Evolutionary conservation across 2,888 invertebrate genomes (phyloP).

Genomic region (Automeris io): DNA sequence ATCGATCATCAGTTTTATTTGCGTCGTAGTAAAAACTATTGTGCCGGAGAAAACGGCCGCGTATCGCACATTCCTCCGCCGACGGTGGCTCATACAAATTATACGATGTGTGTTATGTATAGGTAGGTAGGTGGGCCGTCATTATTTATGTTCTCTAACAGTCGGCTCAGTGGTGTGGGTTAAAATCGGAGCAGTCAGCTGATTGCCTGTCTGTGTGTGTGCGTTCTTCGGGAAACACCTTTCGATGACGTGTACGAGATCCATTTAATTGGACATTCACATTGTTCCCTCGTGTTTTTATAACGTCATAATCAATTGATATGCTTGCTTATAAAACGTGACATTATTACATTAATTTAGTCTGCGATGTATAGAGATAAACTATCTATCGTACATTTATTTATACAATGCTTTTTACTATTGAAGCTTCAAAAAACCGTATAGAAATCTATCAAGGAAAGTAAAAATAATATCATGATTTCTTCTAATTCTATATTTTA

Average conservation of each 20-base stretch:
- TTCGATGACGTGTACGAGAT: slow-evolving; percentile 74
- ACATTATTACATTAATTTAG: slow-evolving; percentile 16
- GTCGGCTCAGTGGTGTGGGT: slow-evolving; percentile 69
- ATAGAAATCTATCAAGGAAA: too few species aligned
- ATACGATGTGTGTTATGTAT: slow-evolving; percentile 71
- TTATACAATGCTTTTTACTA: too few species aligned
- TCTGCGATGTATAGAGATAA: not conserved
- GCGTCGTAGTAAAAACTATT: slow-evolving; percentile 52
- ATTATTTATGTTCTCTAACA: slow-evolving; percentile 78
- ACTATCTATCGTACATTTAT: too few species aligned
- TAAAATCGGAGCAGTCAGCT: slow-evolving; percentile 77
- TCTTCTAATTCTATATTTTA: too few species aligned
- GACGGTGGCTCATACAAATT: slow-evolving; percentile 70
- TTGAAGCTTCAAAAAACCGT: too few species aligned
- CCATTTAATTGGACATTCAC: slow-evolving; percentile 74
- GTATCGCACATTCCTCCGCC: slow-evolving; percentile 63
- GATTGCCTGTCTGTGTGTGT: slow-evolving; percentile 58
- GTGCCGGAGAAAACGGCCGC: slow-evolving; percentile 54
- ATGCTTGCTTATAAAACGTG: slow-evolving; percentile 30
- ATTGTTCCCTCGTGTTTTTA: slow-evolving; percentile 67
- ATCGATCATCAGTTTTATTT: slow-evolving; percentile 53
- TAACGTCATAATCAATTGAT: slow-evolving; percentile 31
- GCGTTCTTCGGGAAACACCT: slow-evolving; percentile 77
- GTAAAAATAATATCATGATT: too few species aligned
- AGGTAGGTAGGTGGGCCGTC: slow-evolving; percentile 75